Evolutionary conservation across 2,113 vertebrate species (phyloP), one percentile per base, ranked within the genome.

Genomic region (Micronycteris hirsuta): DNA sequence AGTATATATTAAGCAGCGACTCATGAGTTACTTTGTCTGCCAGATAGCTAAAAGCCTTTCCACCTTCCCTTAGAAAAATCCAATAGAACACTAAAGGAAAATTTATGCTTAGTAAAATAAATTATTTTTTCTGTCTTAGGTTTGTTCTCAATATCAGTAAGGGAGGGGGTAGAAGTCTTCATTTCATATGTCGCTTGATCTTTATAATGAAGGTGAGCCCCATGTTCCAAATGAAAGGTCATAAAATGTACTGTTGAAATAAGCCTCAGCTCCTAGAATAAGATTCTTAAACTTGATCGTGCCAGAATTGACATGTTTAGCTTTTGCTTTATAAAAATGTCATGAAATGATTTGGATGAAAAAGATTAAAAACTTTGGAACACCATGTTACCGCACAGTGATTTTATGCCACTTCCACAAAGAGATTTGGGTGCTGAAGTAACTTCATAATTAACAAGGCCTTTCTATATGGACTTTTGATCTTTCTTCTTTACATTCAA

Each of bases 311-410:
- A 82, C 7, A 41, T 87, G 26, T 67, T 93, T 56, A 96, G 11
- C 10, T 93, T 89, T 86, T 86, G 14, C 54, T 90, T 89, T 93
- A 85, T 78, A 17, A 84, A 77, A 70, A 78, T 93, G 22, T 28
- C 28, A 73, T 76, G 47, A 84, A 89, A 85, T 68, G 41, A 89
- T 73, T 89, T 12, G 49, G 73, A 90, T 24, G 3, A 65, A 77
- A 93, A 89, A 47, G 3, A 24, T 49, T 26, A 28, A 81, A 70
- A 68, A 16, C 71, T 73, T 90, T 36, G 26, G 65, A 38, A 93
- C 65, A 68, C 22, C 61, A 43, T 14, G 49, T 31, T 24, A 7
- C 24, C 13, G 3, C 9, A 84, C 22, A 68, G 47, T 93, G 28
- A 83, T 89, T 78, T 89, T 93, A 56, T 74, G 43, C 78, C 20